Base-by-base conservation (phyloP, 2,888 invertebrate species). In the Sarcophaga variegata region DNA sequence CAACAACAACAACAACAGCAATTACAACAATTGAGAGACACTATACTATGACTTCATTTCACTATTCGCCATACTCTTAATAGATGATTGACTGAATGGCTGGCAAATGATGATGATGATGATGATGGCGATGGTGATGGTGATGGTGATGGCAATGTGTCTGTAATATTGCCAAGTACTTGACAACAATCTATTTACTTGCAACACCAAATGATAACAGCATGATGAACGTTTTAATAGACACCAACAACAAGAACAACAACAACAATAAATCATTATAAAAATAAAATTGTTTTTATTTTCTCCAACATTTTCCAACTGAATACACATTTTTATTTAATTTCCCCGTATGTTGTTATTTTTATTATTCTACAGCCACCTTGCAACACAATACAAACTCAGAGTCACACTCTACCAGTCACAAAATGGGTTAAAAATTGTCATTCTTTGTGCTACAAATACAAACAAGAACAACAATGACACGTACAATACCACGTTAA, bases 381-480 rank as follows among this genome's bases (percentile, higher is more conserved):
- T 72, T 82, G 60, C 37, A 6, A 45, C 45, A 45, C 6, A 45
- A 25, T 63, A 25, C 45, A 54, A 63, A 70, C 60, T 22, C 22
- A 77, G 12, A 59, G 6, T 37, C 66, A 60, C 59, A 14, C 64
- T 72, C 47, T 59, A 66, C n/a, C 45, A 66, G 59, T 37, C 8
- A 79, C 60, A 79, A 84, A 87, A 81, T 84, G 78, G 84, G 81
- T 84, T 87, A 82, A 82, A 82, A 77, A 82, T 62, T 81, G 79
- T 87, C 79, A 80, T 66, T 83, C 49, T 45, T 71, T 62, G 66
- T 70, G 60, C 27, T 22, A 37, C 64, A 80, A 80, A 84, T 78
- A 69, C 59, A 20, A 69, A 69, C 27, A 80, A 81, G 37, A 60
- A 49, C 62, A 64, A 17, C 60, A 45, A 2, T 10, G 0, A 72